Conservation (phyloP, 2,888 invertebrate genomes). For the Lamproptera curius region DNA sequence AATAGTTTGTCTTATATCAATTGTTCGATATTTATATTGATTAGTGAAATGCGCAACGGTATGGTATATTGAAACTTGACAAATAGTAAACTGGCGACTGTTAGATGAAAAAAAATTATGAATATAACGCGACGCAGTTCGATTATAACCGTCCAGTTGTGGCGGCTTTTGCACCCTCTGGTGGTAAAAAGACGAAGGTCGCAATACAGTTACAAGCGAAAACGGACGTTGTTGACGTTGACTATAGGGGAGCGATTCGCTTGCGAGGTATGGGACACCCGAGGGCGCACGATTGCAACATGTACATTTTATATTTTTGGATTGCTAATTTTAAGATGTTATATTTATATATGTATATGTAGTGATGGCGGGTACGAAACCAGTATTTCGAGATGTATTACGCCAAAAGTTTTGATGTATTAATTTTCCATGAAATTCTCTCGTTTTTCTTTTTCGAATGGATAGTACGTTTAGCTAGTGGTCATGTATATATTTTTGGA, state of each 20-base stretch:
- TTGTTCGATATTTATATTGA: constrained; percentile 29
- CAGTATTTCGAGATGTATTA: constrained; percentile 74
- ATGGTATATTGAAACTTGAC: constrained; percentile 28
- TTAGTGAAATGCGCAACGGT: constrained; percentile 23
- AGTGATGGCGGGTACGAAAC: constrained; percentile 71
- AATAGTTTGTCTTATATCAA: constrained; percentile 30
- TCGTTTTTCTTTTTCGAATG: constrained; percentile 51
- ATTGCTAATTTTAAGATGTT: constrained; percentile 79
- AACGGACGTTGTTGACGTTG: constrained; percentile 34
- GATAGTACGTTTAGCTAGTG: constrained; percentile 75
- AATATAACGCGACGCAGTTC: constrained; percentile 64
- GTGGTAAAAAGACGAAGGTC: constrained; percentile 58
- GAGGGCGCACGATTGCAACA: constrained; percentile 71
- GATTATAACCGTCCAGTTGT: constrained; percentile 74
- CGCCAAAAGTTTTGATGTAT: constrained; percentile 78
- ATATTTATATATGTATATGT: constrained; percentile 78
- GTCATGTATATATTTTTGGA: constrained; percentile 75
- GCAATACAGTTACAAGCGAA: constrained; percentile 49
- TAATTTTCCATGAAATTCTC: constrained; percentile 70
- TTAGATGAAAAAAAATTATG: constrained; percentile 28
- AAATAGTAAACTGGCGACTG: constrained; percentile 30
- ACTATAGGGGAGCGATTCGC: constrained; percentile 43
- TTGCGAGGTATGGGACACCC: constrained; percentile 52
- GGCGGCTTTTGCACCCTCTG: constrained; percentile 72
- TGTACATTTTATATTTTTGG: constrained; percentile 79